A percentile compares a stretch with the other conserved stretches of the same genome.
Evolutionary conservation across 2,113 vertebrate genomes (phyloP).

Genomic region (Porphyrio hochstetteri): DNA sequence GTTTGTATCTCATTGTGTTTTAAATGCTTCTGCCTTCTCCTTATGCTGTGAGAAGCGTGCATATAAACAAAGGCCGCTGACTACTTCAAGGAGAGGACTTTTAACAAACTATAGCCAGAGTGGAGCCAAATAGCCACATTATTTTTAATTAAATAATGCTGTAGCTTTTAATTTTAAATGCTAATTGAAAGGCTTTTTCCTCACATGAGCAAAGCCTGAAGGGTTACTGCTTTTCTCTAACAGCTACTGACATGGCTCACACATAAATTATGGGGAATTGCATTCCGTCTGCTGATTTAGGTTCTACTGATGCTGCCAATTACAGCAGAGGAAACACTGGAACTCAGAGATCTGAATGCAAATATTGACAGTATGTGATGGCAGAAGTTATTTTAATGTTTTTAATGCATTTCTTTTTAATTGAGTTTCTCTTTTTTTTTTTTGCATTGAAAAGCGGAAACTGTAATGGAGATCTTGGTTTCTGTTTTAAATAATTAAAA

Average conservation of each 20-base stretch:
- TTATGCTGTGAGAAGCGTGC: not conserved
- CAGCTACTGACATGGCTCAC: not conserved
- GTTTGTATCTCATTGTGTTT: not conserved
- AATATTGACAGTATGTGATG: not conserved
- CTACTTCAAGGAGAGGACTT: not conserved
- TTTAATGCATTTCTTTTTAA: not conserved
- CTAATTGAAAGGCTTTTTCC: conserved; percentile 22
- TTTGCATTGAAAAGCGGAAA: not conserved
- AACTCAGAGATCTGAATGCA: not conserved
- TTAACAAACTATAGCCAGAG: not conserved
- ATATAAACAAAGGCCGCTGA: not conserved
- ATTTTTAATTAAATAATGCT: conserved; percentile 36
- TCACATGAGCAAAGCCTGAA: not conserved
- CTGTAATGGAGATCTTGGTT: not conserved
- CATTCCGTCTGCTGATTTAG: not conserved
- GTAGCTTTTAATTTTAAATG: conserved; percentile 29
- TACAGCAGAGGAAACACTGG: not conserved
- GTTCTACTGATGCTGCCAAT: not conserved
- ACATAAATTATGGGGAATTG: not conserved
- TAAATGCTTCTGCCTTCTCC: not conserved
- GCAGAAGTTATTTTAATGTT: not conserved
- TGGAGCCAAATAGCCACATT: not conserved
- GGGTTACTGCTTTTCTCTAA: not conserved
- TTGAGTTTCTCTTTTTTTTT: not conserved
- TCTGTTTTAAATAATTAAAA: not conserved